Evolutionary conservation across 2,888 invertebrate species (phyloP), one percentile per base, ranked within the genome.

Genomic region (Leptinotarsa tumamoca): DNA sequence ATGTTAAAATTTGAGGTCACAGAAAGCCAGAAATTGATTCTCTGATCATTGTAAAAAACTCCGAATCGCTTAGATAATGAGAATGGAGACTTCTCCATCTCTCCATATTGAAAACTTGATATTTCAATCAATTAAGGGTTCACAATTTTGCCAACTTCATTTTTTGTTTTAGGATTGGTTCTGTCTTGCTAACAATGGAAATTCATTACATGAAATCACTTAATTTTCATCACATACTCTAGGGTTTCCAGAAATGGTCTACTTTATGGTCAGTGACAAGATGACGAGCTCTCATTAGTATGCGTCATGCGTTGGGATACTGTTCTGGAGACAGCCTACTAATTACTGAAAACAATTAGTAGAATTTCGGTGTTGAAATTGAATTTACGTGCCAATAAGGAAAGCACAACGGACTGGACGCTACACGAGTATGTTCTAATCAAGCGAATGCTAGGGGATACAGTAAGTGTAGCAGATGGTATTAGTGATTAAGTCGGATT

Each of bases 331-430:
- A 67, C 67, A 52, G 43, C 50, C 72, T 52, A 54, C 67, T 67
- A 67, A 72, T 72, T 67, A 67, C 52, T 3, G 23, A 72, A 72
- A 72, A 72, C 72, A 72, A 72, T 72, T 72, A 72, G 67, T 63
- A 3, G 67, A 67, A 72, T 67, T 54, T 58, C 43, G n/a, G 18
- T 17, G 54, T 50, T 50, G 54, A 72, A 72, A 50, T 52, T 51
- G 54, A 72, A 56, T 15, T 67, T 63, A 72, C 72, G 72, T 72
- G 72, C 67, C 72, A 23, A 67, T 72, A 72, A 56, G 56, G 67
- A 43, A 18, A 43, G 56, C 21, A 14, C 18, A 72, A 56, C 56
- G 56, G 67, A 67, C 15, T 52, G 23, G 72, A 43, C 69, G 67
- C 33, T 54, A 21, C 54, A 13, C 43, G 13, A 43, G 10, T 43